These are phyloP conservation scores for Amaurobius ferox DNA, from an alignment of 2,888 invertebrate species.

Conservation along the genomic window DNA sequence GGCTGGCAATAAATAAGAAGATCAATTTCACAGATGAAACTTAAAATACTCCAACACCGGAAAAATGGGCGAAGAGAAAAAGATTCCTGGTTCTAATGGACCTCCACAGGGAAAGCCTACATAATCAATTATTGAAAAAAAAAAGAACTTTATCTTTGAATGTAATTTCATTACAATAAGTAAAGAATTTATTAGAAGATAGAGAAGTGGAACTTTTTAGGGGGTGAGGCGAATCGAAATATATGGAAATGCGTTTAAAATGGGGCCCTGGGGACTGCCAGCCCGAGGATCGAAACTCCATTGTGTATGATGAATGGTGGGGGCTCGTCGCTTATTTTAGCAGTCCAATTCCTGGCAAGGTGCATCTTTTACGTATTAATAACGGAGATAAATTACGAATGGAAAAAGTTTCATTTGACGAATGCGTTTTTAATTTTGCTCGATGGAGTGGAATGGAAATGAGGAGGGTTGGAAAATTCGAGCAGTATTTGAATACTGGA, in stretches of 20 bases:
- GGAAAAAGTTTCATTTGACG: conserved; percentile 5
- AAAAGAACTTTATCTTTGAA: not conserved
- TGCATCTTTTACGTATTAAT: conserved; percentile 48
- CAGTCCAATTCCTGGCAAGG: conserved; percentile 40
- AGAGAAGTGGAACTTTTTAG: not conserved
- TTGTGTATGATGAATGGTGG: conserved; percentile 47
- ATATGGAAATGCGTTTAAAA: conserved; percentile 66
- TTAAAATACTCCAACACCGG: not conserved
- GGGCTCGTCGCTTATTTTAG: conserved; percentile 53
- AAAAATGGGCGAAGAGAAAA: not conserved
- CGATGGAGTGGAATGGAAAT: not conserved
- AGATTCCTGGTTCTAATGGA: not conserved
- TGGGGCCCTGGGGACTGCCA: conserved; percentile 28
- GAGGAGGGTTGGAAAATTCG: too few species aligned
- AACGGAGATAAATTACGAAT: conserved; percentile 24
- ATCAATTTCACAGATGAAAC: not conserved
- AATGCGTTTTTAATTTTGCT: conserved; percentile 17
- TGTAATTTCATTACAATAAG: conserved; percentile 65
- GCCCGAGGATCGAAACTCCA: conserved; percentile 1
- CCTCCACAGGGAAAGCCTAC: not conserved
- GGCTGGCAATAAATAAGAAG: not conserved
- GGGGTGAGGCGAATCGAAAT: conserved; percentile 18
- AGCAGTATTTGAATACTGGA: not conserved
- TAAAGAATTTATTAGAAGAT: conserved; percentile 61
- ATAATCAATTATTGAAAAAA: conserved; percentile 46